Conservation (phyloP, 2,113 vertebrate genomes). For the Serilophus lunatus region DNA sequence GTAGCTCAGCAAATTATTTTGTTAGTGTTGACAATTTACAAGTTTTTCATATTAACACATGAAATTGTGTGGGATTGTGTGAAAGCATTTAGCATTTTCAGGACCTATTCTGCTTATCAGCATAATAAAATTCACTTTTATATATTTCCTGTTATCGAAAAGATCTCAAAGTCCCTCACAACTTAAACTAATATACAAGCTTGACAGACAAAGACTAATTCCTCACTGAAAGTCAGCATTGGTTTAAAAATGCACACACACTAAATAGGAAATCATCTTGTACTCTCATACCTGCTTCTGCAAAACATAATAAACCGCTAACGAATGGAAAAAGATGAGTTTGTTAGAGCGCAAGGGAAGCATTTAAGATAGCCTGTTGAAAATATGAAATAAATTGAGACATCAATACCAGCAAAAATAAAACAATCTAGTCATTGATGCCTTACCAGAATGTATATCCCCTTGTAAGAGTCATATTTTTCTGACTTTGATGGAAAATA, state of each 20-base stretch:
- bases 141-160: neutral
- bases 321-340: neutral
- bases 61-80: neutral
- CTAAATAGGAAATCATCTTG: neutral
- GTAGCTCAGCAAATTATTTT: conserved; percentile 24
- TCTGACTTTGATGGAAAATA: neutral
- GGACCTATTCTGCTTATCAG: neutral
- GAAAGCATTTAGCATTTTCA: conserved; percentile 17
- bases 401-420: neutral
- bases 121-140: neutral
- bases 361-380: neutral
- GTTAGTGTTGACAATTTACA: conserved; percentile 5
- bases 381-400: conserved; percentile 5
- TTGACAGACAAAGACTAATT: neutral
- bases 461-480: neutral
- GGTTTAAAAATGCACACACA: neutral
- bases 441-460: neutral
- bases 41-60: conserved; percentile 24
- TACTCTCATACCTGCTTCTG: neutral
- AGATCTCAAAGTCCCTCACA: neutral
- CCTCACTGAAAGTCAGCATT: neutral
- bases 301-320: neutral
- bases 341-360: neutral
- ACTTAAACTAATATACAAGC: neutral
- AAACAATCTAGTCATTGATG: neutral